phyloP scores from a whole-genome alignment of 2,113 vertebrate species.

The Platysternon megacephalum region DNA sequence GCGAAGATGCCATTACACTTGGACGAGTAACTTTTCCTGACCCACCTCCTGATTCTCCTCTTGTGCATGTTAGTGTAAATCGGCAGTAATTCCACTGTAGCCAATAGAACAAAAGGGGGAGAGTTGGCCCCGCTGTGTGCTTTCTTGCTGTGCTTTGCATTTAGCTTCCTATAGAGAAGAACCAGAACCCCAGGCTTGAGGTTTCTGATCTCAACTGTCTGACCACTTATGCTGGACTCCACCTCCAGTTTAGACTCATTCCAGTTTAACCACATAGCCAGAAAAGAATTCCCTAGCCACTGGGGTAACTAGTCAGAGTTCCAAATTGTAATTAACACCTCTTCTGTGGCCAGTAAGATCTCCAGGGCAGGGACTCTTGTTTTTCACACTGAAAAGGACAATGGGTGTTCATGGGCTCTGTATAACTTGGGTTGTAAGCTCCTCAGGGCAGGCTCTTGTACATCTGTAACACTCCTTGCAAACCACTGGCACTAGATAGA shows the following conservation, averaged over 20 bases:
- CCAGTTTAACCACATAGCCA: fast-evolving
- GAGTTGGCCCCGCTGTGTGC: background rate
- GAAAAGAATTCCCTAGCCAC: background rate
- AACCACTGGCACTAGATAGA: fast-evolving
- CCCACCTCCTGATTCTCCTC: background rate
- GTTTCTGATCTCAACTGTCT: background rate
- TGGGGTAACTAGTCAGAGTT: background rate
- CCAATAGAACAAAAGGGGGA: background rate
- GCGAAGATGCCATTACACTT: background rate
- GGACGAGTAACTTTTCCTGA: no score
- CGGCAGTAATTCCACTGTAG: background rate
- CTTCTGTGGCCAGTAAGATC: background rate
- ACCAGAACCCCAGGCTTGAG: background rate
- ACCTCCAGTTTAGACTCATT: background rate
- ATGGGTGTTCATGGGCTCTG: background rate
- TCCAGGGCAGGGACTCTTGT: background rate
- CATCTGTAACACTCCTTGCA: fast-evolving
- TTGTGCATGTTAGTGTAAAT: background rate
- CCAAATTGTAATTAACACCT: background rate
- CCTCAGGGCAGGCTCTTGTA: background rate
- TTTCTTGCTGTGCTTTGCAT: background rate
- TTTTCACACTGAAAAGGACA: background rate
- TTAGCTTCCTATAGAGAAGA: background rate
- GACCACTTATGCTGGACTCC: background rate
- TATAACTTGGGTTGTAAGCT: background rate